A percentile compares a stretch with the other conserved stretches of the same genome.
These are phyloP conservation scores for Callimorpha dominula DNA, from an alignment of 2,888 invertebrate species.

Conservation along the genomic window DNA sequence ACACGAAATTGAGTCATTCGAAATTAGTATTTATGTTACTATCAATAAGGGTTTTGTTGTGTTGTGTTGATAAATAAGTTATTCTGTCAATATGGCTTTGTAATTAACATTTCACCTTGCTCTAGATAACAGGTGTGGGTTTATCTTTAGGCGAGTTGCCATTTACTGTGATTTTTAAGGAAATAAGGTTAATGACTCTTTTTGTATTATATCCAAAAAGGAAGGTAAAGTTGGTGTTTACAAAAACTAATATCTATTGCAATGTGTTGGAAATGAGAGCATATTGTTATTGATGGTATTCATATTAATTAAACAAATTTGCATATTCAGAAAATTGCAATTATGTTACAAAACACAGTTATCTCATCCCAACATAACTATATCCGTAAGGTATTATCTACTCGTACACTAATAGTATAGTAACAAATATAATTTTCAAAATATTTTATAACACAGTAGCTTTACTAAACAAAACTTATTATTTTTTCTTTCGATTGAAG, in stretches of 20 bases:
- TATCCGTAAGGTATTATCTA: too few relatives aligned
- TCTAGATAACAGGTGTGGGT: conserved; percentile 69
- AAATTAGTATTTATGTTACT: conserved; percentile 53
- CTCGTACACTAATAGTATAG: too few relatives aligned
- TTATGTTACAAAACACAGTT: neutral
- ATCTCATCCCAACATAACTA: too few relatives aligned
- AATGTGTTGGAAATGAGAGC: neutral
- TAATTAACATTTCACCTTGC: conserved; percentile 80
- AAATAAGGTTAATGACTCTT: conserved; percentile 31
- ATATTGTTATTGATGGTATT: neutral
- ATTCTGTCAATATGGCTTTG: conserved; percentile 63
- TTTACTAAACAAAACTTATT: too few relatives aligned
- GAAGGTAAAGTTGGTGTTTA: neutral
- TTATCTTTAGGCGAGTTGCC: conserved; percentile 41
- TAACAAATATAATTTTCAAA: too few relatives aligned
- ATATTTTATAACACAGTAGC: neutral
- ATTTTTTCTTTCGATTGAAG: neutral
- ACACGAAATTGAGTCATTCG: conserved; percentile 6
- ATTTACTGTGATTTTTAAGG: conserved; percentile 34
- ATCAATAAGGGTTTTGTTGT: conserved; percentile 41
- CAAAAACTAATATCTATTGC: neutral
- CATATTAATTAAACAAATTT: neutral
- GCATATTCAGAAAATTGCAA: neutral
- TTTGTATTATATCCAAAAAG: conserved; percentile 1
- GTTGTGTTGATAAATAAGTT: conserved; percentile 40